Evolutionary conservation across 2,797 vertebrate genomes (phyloP).

Genomic region (Lacerta bilineata): DNA sequence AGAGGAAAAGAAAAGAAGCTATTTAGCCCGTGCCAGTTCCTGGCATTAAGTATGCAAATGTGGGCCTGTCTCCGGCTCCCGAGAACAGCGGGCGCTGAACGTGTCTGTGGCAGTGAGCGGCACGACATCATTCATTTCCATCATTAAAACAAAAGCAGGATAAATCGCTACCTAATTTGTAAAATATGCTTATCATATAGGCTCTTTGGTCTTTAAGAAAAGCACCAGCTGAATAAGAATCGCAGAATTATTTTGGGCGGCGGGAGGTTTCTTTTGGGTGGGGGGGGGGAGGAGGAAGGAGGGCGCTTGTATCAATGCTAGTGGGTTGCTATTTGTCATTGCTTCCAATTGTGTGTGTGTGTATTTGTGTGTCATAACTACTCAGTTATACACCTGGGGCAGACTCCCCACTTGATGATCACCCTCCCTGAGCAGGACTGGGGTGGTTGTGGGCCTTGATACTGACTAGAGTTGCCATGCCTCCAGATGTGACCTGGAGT

Average conservation of each 20-base stretch:
- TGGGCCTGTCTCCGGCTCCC: slow-evolving; percentile 86
- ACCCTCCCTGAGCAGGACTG: neutral
- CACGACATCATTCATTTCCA: slow-evolving; percentile 92
- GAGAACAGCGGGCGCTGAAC: slow-evolving; percentile 85
- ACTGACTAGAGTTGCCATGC: no score
- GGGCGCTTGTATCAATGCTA: slow-evolving; percentile 60
- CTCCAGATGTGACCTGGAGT: no score
- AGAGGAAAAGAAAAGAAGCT: slow-evolving; percentile 82
- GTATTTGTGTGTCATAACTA: neutral
- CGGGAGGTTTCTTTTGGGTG: neutral
- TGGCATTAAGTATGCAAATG: slow-evolving; percentile 89
- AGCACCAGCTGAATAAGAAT: slow-evolving; percentile 89
- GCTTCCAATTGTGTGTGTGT: slow-evolving; percentile 48
- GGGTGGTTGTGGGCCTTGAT: no score
- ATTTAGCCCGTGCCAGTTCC: slow-evolving; percentile 86
- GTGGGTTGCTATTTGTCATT: slow-evolving; percentile 16
- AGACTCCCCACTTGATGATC: neutral
- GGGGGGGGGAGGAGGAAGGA: neutral
- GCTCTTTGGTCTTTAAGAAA: slow-evolving; percentile 81
- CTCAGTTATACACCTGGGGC: neutral
- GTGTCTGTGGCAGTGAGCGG: slow-evolving; percentile 74
- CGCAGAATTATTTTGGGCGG: slow-evolving; percentile 83
- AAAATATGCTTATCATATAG: slow-evolving; percentile 88
- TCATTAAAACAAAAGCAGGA: slow-evolving; percentile 91
- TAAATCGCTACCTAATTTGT: slow-evolving; percentile 89